Evolutionary conservation across 1,140 invertebrate genomes (phyloP).

Genomic region (Drosophila busckii): DNA sequence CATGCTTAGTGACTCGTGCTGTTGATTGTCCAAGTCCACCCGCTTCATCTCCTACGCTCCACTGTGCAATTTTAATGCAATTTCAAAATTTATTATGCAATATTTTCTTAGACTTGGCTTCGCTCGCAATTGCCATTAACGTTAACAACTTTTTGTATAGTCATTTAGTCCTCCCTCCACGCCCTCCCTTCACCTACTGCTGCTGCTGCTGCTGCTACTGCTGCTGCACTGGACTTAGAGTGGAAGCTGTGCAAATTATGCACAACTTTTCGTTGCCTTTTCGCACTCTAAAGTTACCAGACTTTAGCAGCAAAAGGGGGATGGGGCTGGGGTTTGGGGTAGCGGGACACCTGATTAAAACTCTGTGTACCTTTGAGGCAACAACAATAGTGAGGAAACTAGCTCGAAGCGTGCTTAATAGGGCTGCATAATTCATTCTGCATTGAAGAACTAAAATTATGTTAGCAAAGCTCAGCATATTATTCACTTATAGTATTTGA

Average conservation of each 20-base stretch:
- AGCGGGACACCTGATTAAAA: no score
- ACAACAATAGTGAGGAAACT: no score
- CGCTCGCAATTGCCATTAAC: constrained; percentile 48
- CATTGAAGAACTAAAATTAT: no score
- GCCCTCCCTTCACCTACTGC: not conserved
- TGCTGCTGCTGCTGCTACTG: no score
- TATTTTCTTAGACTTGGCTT: constrained; percentile 53
- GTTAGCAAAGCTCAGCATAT: no score
- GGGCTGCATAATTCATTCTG: no score
- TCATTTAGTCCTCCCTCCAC: constrained; percentile 38
- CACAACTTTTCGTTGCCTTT: constrained; percentile 7
- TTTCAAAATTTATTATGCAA: constrained; percentile 61
- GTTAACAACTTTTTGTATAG: constrained; percentile 61
- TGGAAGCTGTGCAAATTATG: constrained; percentile 16
- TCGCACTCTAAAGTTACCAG: not conserved
- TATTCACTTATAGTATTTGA: no score
- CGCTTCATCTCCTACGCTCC: constrained; percentile 11
- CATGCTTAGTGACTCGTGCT: constrained; percentile 55
- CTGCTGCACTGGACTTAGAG: constrained; percentile 12
- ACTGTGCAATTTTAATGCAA: constrained; percentile 57
- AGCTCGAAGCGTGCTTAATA: no score
- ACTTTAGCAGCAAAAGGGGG: not conserved
- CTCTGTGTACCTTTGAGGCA: no score
- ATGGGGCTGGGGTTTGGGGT: no score
- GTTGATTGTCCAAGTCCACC: constrained; percentile 52